Evolutionary conservation across 2,888 invertebrate species (phyloP).

Genomic region (Chrysotoxum bicinctum): DNA sequence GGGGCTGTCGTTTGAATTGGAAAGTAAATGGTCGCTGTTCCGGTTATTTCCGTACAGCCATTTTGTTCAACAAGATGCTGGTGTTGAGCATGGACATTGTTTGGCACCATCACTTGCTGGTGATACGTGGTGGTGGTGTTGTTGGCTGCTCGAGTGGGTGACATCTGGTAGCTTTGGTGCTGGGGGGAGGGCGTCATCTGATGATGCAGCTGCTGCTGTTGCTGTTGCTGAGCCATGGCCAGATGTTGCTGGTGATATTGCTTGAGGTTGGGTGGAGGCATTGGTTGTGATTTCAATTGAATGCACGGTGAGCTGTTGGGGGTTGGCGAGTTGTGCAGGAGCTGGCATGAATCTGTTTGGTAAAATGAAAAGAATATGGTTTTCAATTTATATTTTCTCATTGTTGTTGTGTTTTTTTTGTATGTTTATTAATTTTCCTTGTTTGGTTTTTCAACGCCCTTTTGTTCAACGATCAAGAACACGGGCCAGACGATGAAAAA

Average conservation of each 20-base stretch:
- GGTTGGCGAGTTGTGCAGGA: constrained; percentile 78
- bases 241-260: constrained; percentile 68
- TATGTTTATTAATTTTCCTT: constrained; percentile 31
- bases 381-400: constrained; percentile 42
- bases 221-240: constrained; percentile 72
- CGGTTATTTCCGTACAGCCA: constrained; percentile 74
- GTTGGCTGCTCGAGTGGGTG: constrained; percentile 62
- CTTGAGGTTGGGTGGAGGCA: constrained; percentile 66
- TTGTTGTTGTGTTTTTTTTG: background rate
- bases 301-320: constrained; percentile 76
- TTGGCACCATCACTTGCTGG: constrained; percentile 72
- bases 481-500: constrained; percentile 9
- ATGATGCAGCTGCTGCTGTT: constrained; percentile 71
- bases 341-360: constrained; percentile 80
- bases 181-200: constrained; percentile 78
- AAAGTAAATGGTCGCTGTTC: constrained; percentile 80
- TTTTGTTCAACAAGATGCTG: constrained; percentile 71
- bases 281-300: constrained; percentile 74
- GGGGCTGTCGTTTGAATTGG: constrained; percentile 76
- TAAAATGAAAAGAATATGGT: constrained; percentile 54
- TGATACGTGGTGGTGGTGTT: constrained; percentile 70
- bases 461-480: constrained; percentile 38
- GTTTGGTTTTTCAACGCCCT: constrained; percentile 13
- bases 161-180: constrained; percentile 76
- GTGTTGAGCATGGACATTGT: constrained; percentile 54